A percentile compares a stretch with the other conserved stretches of the same genome.
These are phyloP conservation scores for Palythoa grandis DNA, from an alignment of 92 coral and sea anemone genomes.

Conservation along the genomic window DNA sequence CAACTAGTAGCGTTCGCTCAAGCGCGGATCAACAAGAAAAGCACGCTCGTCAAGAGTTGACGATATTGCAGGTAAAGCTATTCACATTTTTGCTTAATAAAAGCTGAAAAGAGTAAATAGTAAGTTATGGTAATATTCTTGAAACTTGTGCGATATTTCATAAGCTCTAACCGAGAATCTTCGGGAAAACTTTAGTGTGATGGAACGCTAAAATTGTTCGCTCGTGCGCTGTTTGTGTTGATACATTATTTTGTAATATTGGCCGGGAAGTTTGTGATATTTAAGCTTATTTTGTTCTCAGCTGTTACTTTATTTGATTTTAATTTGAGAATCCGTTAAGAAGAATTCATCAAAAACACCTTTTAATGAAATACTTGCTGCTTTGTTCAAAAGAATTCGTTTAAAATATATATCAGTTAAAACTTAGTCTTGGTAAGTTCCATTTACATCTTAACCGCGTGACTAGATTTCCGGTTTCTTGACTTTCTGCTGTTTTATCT, in stretches of 20 bases:
- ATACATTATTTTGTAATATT: background rate
- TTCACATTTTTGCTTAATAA: slow-evolving; percentile 29
- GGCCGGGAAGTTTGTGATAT: background rate
- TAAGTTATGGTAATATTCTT: background rate
- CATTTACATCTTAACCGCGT: too few relatives aligned
- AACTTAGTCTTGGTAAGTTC: too few relatives aligned
- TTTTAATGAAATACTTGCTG: too few relatives aligned
- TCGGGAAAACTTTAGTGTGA: background rate
- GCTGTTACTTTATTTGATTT: too few relatives aligned
- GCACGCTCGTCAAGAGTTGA: background rate
- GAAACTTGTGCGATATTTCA: background rate
- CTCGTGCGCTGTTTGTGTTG: background rate
- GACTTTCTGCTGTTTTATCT: background rate
- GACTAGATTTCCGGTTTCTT: background rate
- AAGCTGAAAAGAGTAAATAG: background rate
- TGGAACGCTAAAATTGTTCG: background rate
- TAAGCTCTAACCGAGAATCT: background rate
- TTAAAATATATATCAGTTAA: too few relatives aligned
- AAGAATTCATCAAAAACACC: too few relatives aligned
- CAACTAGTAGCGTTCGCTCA: slow-evolving; percentile 32
- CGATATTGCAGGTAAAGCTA: background rate
- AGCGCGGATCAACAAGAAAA: slow-evolving; percentile 21
- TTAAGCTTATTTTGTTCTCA: too few relatives aligned
- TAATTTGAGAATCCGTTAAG: too few relatives aligned
- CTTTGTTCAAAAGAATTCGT: too few relatives aligned